Conservation (phyloP, 2,797 vertebrate genomes). For the Pyrocephalus nanus region DNA sequence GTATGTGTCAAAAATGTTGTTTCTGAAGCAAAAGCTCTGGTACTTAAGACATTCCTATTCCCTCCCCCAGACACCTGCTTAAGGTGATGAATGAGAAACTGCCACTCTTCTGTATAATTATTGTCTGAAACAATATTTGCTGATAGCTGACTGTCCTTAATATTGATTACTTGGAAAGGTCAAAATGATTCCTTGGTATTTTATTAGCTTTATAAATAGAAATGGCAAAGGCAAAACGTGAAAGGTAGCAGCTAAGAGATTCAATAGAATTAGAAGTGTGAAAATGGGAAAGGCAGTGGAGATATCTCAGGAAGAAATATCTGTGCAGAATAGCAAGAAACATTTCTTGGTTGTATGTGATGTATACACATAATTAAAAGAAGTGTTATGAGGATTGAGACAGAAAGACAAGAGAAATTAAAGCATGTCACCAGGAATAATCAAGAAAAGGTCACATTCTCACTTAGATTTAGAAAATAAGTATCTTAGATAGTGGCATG, state of each 20-base stretch:
- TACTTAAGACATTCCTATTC: constrained; percentile 45
- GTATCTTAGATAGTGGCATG: background rate
- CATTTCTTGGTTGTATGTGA: background rate
- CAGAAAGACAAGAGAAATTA: constrained; percentile 4
- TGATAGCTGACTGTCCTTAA: constrained; percentile 62
- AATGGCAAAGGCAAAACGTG: constrained; percentile 20
- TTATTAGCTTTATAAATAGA: constrained; percentile 67
- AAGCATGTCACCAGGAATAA: background rate
- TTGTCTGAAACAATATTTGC: constrained; percentile 69
- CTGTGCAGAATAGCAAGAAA: background rate
- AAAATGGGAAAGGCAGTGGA: background rate
- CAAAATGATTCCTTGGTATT: constrained; percentile 52
- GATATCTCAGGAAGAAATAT: background rate
- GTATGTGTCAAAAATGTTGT: constrained; percentile 48
- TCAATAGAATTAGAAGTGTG: constrained; percentile 19
- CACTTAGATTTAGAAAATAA: background rate
- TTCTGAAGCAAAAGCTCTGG: constrained; percentile 46
- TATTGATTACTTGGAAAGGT: constrained; percentile 68
- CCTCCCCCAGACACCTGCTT: constrained; percentile 18
- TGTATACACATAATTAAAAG: background rate
- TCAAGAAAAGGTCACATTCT: constrained; percentile 16
- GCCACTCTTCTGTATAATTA: constrained; percentile 61
- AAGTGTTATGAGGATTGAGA: background rate
- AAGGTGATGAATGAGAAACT: constrained; percentile 70
- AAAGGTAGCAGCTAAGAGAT: background rate